Conservation (phyloP, 1,140 invertebrate species). For the Formica selysi region DNA sequence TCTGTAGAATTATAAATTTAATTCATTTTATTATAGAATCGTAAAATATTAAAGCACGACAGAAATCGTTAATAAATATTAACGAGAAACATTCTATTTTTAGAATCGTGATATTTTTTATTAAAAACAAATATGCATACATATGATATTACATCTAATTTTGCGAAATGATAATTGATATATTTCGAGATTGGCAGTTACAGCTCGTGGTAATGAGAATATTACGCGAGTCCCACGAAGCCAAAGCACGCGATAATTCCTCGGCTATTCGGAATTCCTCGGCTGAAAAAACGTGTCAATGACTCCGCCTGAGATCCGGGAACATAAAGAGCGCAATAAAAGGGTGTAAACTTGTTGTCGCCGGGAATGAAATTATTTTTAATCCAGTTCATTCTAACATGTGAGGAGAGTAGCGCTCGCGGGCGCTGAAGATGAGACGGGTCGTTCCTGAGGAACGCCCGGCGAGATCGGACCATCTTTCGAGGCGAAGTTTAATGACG, state of each 20-base stretch:
- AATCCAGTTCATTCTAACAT: constrained; percentile 76
- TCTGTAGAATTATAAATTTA: not conserved
- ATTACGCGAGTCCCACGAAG: constrained; percentile 45
- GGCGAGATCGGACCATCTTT: constrained; percentile 74
- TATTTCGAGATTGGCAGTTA: not conserved
- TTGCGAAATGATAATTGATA: not conserved
- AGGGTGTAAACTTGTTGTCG: constrained; percentile 39
- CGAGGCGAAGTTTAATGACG: constrained; percentile 81
- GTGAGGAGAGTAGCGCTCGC: constrained; percentile 24
- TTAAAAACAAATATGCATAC: not conserved
- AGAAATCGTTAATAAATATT: not conserved
- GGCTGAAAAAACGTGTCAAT: constrained; percentile 51
- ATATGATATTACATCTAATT: not conserved
- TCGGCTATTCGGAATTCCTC: constrained; percentile 44
- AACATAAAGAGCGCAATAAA: constrained; percentile 38
- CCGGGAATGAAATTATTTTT: constrained; percentile 72
- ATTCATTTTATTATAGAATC: not conserved
- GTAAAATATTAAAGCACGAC: not conserved
- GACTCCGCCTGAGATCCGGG: constrained; percentile 28
- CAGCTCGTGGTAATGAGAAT: not conserved
- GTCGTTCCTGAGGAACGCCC: constrained; percentile 48
- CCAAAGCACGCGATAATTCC: constrained; percentile 46
- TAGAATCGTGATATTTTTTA: not conserved
- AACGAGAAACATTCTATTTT: not conserved
- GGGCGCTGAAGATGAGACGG: constrained; percentile 38